Conservation (phyloP, 2,888 invertebrate species). For the Dendrolimus houi region DNA sequence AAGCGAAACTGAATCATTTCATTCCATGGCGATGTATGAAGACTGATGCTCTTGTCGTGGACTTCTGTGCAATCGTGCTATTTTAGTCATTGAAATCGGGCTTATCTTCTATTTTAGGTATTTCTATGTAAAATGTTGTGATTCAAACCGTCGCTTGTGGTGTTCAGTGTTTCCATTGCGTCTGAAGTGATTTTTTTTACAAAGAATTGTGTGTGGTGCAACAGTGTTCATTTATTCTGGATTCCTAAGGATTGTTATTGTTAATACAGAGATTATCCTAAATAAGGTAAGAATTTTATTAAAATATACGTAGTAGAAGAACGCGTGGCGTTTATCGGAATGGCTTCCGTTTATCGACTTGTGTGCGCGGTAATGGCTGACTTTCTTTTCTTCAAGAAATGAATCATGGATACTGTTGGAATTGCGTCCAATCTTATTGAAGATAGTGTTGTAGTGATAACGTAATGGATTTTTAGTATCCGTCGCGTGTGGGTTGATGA, state of each 20-base stretch:
- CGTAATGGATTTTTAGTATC: constrained; percentile 30
- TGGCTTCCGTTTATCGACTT: constrained; percentile 73
- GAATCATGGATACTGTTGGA: constrained; percentile 23
- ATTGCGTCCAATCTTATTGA: constrained; percentile 18
- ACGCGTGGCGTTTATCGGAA: constrained; percentile 60
- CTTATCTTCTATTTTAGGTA: constrained; percentile 48
- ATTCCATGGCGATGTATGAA: constrained; percentile 72
- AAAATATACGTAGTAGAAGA: constrained; percentile 21
- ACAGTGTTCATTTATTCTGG: constrained; percentile 58
- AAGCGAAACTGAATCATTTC: constrained; percentile 63
- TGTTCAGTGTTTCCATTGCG: constrained; percentile 58
- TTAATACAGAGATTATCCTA: constrained; percentile 39
- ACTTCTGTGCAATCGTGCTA: constrained; percentile 62
- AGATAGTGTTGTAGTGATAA: constrained; percentile 17
- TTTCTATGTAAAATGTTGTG: constrained; percentile 64
- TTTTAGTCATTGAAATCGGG: constrained; percentile 55
- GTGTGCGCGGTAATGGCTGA: constrained; percentile 75
- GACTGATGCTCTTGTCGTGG: constrained; percentile 73
- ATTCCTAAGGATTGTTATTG: constrained; percentile 64
- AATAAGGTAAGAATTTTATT: constrained; percentile 47
- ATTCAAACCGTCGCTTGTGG: constrained; percentile 55
- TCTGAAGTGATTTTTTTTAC: constrained; percentile 52
- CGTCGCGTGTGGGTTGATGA: constrained; percentile 46
- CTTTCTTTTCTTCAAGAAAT: constrained; percentile 51
- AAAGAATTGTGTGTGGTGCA: constrained; percentile 63